Evolutionary conservation across 2,888 invertebrate species (phyloP).

Genomic region (Archips xylosteana): DNA sequence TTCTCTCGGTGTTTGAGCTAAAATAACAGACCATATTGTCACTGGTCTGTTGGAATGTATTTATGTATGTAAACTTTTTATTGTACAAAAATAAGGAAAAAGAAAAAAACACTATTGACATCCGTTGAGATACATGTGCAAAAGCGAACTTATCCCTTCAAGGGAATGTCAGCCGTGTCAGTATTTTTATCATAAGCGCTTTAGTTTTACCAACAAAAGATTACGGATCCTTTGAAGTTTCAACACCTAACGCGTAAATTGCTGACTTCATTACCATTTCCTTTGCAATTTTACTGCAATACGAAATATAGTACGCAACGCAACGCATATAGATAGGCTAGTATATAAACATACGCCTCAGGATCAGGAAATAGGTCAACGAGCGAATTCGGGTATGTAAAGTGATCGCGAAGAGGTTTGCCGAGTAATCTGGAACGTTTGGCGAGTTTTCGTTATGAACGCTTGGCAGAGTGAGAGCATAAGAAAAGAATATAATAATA

Average conservation of each 20-base stretch:
- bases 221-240: not conserved
- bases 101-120: too few species aligned
- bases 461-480: not conserved
- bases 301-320: not conserved
- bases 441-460: not conserved
- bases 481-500: not conserved
- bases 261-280: conserved; percentile 15
- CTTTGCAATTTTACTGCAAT: conserved; percentile 15
- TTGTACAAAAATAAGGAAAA: too few species aligned
- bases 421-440: conserved; percentile 15
- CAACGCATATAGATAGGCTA: not conserved
- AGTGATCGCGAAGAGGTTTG: conserved; percentile 6
- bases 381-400: conserved; percentile 12
- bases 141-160: too few species aligned
- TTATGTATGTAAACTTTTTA: too few species aligned
- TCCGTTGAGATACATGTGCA: too few species aligned
- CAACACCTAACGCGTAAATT: not conserved
- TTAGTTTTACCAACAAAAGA: not conserved
- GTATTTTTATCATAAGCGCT: not conserved
- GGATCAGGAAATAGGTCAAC: conserved; percentile 20
- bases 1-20: too few species aligned
- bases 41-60: too few species aligned
- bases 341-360: not conserved
- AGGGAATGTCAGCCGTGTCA: too few species aligned
- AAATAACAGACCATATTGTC: too few species aligned